Percentiles rank a stretch among this genome's conserved stretches.
phyloP scores from a whole-genome alignment of 2,888 invertebrate genomes.

The Noctua janthe region DNA sequence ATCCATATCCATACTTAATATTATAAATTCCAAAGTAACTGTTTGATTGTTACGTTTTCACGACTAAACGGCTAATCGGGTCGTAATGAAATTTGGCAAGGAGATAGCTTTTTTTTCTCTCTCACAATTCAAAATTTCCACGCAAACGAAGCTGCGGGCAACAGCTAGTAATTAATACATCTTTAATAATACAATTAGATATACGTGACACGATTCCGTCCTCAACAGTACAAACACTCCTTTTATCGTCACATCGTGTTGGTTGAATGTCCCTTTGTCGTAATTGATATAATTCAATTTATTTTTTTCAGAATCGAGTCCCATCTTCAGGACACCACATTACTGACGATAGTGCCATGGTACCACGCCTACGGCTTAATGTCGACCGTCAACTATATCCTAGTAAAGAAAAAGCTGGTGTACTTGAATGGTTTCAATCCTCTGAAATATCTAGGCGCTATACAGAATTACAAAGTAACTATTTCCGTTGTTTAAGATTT shows the following conservation, averaged over 20 bases:
- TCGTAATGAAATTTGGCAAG: no score
- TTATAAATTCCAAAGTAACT: no score
- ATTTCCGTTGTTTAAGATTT: neutral
- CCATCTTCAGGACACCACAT: slow-evolving; percentile 11
- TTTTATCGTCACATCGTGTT: neutral
- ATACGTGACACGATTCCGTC: neutral
- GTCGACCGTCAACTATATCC: slow-evolving; percentile 89
- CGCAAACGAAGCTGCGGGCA: no score
- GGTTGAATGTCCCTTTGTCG: neutral
- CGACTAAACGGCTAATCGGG: no score
- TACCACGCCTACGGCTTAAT: slow-evolving; percentile 95
- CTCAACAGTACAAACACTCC: neutral
- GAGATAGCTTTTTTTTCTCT: no score
- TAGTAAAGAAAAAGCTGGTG: slow-evolving; percentile 85
- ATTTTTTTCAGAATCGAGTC: slow-evolving; percentile 35
- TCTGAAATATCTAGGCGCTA: slow-evolving; percentile 89
- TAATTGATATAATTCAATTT: neutral
- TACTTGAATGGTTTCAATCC: slow-evolving; percentile 93
- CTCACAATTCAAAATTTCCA: no score
- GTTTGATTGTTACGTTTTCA: no score
- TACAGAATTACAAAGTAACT: slow-evolving; percentile 91
- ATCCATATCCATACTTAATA: no score
- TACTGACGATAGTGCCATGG: slow-evolving; percentile 93
- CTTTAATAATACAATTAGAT: neutral
- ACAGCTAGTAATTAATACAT: neutral